These are phyloP conservation scores for Phylloscopus collybita DNA, from an alignment of 2,797 vertebrate genomes.

Conservation along the genomic window DNA sequence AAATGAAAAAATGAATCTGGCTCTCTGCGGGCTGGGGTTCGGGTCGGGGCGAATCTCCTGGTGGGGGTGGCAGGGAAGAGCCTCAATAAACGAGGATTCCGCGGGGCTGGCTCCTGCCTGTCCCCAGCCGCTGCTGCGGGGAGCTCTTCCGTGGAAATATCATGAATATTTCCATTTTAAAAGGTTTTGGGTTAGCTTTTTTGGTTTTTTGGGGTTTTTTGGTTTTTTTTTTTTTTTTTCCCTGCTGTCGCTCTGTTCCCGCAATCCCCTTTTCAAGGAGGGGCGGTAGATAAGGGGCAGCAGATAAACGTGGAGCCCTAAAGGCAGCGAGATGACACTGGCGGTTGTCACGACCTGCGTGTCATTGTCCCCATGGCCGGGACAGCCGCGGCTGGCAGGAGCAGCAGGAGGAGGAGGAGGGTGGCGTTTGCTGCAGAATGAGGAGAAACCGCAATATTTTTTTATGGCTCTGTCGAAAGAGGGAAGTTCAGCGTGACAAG, in stretches of 20 bases:
- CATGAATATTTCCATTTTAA: neutral
- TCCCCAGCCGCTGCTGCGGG: neutral
- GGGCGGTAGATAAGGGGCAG: fast-evolving
- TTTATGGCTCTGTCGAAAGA: neutral
- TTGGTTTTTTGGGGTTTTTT: too few species aligned
- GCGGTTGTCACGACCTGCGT: neutral
- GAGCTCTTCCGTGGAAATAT: neutral
- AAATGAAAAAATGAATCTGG: neutral
- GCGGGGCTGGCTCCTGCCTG: neutral
- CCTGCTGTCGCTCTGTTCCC: neutral
- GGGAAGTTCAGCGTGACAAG: neutral
- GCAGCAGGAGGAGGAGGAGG: neutral
- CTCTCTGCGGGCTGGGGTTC: neutral
- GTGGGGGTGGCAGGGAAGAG: neutral
- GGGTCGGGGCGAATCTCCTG: neutral
- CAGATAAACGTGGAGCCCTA: neutral
- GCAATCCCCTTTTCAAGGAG: neutral
- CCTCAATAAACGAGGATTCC: neutral
- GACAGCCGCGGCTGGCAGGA: neutral
- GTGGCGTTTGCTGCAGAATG: neutral
- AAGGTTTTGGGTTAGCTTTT: neutral
- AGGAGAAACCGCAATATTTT: slow-evolving; percentile 19
- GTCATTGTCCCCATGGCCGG: neutral
- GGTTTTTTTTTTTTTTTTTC: too few species aligned
- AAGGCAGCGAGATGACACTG: neutral